Base-by-base conservation (phyloP, 35 echinoderm and acorn worm species). In the Hemicentrotus pulcherrimus region DNA sequence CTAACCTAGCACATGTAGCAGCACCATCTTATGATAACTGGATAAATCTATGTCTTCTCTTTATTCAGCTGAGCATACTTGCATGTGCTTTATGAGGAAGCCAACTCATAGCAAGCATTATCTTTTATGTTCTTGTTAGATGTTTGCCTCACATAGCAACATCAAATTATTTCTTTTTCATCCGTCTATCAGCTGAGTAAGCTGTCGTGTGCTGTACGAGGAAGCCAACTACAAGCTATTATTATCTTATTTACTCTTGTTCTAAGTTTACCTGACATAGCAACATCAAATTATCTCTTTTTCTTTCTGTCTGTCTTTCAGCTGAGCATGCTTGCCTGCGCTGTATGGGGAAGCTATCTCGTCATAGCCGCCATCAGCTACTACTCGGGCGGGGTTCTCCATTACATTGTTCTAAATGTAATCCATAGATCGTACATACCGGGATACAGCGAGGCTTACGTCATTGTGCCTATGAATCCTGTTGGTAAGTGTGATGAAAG, bases 311-410 rank as follows among this genome's bases (percentile, higher is more conserved):
- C 19, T 59, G 9, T 93, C 6, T 94, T 96, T 88, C 86, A 98
- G 97, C 48, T 98, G 28, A 97, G 94, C 86, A 95, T 95, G 58
- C 31, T 97, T 92, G 88, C 96, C 16, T 96, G 94, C 70, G 88
- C 96, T 33, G 85, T 97, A 13, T 94, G 97, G 95, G 97, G 97
- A 2, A 95, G 96, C 4, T 98, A 98, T 88, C 95, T 98, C 65
- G 50, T 95, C 86, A 71, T 96, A 30, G 91, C 96, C 6, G 91
- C 95, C 16, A 32, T 98, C 59, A 98, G 97, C 92, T 98, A 96
- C 61, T 98, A 95, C 65, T 32, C 95, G 0, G 95, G 95, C 19
- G 96, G 96, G 8, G 94, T 97, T 90, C 31, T 98, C 22, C 96
- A 96, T 5, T 98, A 97, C 94, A 94, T 98, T 24, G 61, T 96